Evolutionary conservation across 2,797 vertebrate genomes (phyloP).

Genomic region (Sphenopsis melanotis): DNA sequence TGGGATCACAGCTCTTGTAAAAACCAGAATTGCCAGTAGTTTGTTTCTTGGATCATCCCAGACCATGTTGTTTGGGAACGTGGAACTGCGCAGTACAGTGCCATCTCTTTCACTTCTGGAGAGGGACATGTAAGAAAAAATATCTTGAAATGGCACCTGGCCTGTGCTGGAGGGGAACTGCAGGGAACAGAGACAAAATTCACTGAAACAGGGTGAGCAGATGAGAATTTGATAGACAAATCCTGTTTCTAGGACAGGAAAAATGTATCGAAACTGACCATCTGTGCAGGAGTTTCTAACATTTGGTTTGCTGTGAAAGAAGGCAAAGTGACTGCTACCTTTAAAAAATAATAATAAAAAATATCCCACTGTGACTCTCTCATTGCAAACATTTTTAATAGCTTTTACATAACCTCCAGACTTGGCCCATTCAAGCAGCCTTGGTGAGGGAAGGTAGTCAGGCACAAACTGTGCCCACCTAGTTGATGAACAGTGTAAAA

Average conservation of each 20-base stretch:
- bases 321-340: not conserved
- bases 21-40: not conserved
- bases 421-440: not conserved
- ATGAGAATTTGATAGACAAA: slow-evolving; percentile 4
- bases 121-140: not conserved
- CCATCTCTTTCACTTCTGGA: not conserved
- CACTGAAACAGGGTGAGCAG: not conserved
- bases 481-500: slow-evolving; percentile 32
- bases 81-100: not conserved
- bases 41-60: not conserved
- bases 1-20: not conserved
- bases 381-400: not conserved
- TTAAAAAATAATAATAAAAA: not conserved
- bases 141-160: not conserved
- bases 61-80: accelerated
- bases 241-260: not conserved
- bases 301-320: not conserved
- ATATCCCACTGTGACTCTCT: not conserved
- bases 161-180: not conserved
- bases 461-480: not conserved
- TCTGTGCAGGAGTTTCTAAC: slow-evolving; percentile 22
- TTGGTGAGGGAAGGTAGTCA: slow-evolving; percentile 8
- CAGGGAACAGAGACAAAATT: not conserved
- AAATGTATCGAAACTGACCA: slow-evolving; percentile 8
- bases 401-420: not conserved